Evolutionary conservation across 2,888 invertebrate genomes (phyloP).

Genomic region (Zygogramma bicolorata): DNA sequence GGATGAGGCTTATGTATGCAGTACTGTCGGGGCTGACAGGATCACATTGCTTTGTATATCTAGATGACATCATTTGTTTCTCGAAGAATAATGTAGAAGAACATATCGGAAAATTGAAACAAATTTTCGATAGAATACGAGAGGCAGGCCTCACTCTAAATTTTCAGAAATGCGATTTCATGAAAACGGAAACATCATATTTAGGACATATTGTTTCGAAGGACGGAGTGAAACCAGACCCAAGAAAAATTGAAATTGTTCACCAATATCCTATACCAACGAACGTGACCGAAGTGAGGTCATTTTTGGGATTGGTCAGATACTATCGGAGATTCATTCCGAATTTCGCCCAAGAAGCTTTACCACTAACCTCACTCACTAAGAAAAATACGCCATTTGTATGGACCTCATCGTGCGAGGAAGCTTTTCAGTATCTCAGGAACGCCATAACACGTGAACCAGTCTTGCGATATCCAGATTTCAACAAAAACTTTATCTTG

Average conservation of each 20-base stretch:
- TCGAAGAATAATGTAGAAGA: conserved; percentile 28
- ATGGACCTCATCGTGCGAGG: conserved; percentile 23
- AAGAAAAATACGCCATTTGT: conserved; percentile 28
- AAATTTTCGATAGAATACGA: conserved; percentile 38
- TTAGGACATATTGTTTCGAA: conserved; percentile 35
- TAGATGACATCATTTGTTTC: conserved; percentile 42
- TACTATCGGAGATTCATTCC: conserved; percentile 37
- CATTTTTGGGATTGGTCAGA: conserved; percentile 47
- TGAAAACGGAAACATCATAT: conserved; percentile 29
- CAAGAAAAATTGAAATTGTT: conserved; percentile 26
- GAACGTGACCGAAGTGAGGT: conserved; percentile 29
- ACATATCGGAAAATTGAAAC: conserved; percentile 33
- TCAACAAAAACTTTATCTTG: conserved; percentile 35
- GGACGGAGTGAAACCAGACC: conserved; percentile 38
- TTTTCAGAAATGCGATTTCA: conserved; percentile 45
- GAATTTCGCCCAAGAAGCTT: conserved; percentile 23
- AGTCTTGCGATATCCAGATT: conserved; percentile 48
- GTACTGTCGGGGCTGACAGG: conserved; percentile 46
- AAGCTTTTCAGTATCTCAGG: conserved; percentile 32
- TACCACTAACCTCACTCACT: conserved; percentile 31
- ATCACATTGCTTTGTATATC: conserved; percentile 44
- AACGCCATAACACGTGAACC: conserved; percentile 31
- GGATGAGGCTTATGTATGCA: conserved; percentile 50
- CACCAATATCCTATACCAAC: conserved; percentile 29
- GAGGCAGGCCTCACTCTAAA: conserved; percentile 42